These are phyloP conservation scores for Leistus spinibarbis DNA, from an alignment of 2,888 invertebrate species.

Conservation along the genomic window DNA sequence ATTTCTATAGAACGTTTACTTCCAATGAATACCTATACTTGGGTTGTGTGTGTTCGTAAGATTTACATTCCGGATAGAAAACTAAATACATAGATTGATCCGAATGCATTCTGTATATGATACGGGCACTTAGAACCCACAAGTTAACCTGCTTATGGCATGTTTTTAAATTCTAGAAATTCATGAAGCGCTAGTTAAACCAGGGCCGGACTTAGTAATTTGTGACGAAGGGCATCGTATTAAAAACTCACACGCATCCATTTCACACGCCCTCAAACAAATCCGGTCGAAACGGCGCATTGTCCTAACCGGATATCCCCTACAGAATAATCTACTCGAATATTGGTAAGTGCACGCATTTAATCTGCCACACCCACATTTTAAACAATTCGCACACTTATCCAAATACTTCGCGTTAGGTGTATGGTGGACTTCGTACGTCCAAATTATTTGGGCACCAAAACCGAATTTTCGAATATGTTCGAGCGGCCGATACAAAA, in stretches of 20 bases:
- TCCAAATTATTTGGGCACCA: constrained; percentile 95
- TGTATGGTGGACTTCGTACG: constrained; percentile 99
- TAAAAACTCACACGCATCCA: constrained; percentile 97
- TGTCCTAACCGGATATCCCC: constrained; percentile 96
- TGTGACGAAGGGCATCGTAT: constrained; percentile 98
- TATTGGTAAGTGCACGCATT: constrained; percentile 74
- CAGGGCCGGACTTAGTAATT: constrained; percentile 92
- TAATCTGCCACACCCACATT: background rate
- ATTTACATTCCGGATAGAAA: too few relatives aligned
- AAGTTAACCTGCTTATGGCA: too few relatives aligned
- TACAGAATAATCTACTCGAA: constrained; percentile 95
- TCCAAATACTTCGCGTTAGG: constrained; percentile 62
- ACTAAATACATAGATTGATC: too few relatives aligned
- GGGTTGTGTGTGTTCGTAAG: too few relatives aligned
- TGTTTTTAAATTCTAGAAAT: constrained; percentile 65
- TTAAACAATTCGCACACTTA: background rate
- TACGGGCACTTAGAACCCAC: too few relatives aligned
- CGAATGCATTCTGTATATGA: too few relatives aligned
- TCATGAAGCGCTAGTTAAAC: constrained; percentile 82
- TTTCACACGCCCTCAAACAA: constrained; percentile 92
- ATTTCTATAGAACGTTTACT: too few relatives aligned
- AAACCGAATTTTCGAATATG: constrained; percentile 97
- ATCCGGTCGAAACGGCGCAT: constrained; percentile 93
- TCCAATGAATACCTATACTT: too few relatives aligned
- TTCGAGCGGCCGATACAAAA: constrained; percentile 98